These are phyloP conservation scores for Stichopus horrens DNA, from an alignment of 53 echinoderm and acorn worm species.

Conservation along the genomic window DNA sequence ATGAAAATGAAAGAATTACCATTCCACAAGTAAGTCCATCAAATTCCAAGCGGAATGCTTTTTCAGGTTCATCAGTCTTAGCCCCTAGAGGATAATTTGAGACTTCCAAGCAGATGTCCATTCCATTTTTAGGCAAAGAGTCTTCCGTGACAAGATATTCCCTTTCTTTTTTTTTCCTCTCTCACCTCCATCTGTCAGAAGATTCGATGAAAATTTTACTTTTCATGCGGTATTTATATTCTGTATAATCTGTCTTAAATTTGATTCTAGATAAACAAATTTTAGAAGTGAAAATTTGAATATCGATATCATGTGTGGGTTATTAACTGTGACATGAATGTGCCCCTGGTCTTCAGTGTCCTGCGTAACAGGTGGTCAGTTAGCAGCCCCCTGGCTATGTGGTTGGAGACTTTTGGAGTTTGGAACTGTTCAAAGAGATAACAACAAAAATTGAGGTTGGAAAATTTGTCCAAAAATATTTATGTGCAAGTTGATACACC, in stretches of 20 bases:
- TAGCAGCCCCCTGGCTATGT: neutral
- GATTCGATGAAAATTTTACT: neutral
- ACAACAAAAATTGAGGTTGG: neutral
- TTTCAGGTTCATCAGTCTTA: neutral
- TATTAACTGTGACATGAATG: neutral
- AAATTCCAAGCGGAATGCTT: no score
- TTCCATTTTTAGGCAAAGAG: neutral
- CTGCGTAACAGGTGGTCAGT: neutral
- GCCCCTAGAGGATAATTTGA: constrained; percentile 32
- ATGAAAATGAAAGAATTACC: no score
- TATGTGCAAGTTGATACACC: neutral
- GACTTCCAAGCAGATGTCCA: neutral
- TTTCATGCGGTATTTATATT: neutral
- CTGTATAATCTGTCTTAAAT: constrained; percentile 6
- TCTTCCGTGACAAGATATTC: no score
- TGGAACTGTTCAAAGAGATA: neutral
- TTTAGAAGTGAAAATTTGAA: neutral
- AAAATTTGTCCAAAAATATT: constrained; percentile 17
- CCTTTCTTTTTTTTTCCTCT: neutral
- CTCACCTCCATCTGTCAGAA: neutral
- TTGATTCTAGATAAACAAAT: constrained; percentile 10
- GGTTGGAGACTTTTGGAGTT: neutral
- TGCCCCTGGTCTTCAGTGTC: constrained; percentile 9
- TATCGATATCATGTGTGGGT: neutral
- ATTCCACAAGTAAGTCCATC: no score